Evolutionary conservation across 1,140 invertebrate genomes (phyloP), one percentile per base, ranked within the genome.

Genomic region (Branchinecta lynchi): DNA sequence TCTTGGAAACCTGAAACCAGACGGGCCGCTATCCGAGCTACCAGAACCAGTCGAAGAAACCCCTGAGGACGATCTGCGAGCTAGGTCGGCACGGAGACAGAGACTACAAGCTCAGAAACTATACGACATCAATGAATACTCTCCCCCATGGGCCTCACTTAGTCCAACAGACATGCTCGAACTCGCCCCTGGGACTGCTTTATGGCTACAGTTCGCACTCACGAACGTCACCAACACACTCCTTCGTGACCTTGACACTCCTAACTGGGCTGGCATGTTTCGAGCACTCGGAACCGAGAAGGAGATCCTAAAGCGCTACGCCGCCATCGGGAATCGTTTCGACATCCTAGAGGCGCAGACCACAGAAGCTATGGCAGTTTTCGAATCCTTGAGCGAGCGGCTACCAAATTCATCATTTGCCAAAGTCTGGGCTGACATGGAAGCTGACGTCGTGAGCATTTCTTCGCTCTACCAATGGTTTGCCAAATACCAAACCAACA

Each of bases 261-360:
- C 71, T 3, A 69, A 69, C 10, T 66, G 68, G 68, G 43, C 65
- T 67, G 65, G 68, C 21, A 69, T 71, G 68, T 45, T 71, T 8
- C 51, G 68, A 20, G 68, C 71, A n/a, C 17, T 71, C 7, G 71
- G 71, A 12, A 45, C 67, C 7, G 71, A 71, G 20, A 68, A 68
- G 7, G 71, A 71, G 66, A 70, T 71, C n/a, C 44, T 71, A 8
- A 69, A 71, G 32, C 71, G 71, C 7, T 71, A 69, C 44, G 45
- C 68, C n/a, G n/a, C 51, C 12, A 20, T 71, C 21, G 44, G 46
- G 3, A 12, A 67, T 10, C 71, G 60, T 17, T 71, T 71, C 46
- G 51, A 67, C 9, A 43, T 20, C n/a, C 43, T 71, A 9, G 71
- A 71, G 45, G 44, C 44, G 9, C 12, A 21, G 32, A 17, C 65